These are phyloP conservation scores for Atta texana DNA, from an alignment of 1,140 invertebrate species.

Conservation along the genomic window DNA sequence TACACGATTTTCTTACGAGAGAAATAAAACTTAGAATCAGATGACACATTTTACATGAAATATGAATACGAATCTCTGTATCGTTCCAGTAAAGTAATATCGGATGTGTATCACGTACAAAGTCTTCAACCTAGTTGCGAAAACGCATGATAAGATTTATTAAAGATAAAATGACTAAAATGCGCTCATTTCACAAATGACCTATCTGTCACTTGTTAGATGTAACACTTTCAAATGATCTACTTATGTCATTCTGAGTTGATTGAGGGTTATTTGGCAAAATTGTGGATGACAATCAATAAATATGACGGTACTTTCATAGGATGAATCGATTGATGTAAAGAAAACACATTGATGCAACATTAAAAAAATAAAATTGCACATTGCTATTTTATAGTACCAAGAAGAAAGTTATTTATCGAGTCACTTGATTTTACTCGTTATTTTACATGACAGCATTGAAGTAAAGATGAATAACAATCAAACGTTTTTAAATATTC, in stretches of 20 bases:
- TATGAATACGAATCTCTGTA: slow-evolving; percentile 36
- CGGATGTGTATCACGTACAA: slow-evolving; percentile 29
- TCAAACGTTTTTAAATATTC: background rate
- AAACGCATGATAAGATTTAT: slow-evolving; percentile 36
- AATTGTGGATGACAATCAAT: slow-evolving; percentile 20
- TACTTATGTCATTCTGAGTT: slow-evolving; percentile 34
- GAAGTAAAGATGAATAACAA: background rate
- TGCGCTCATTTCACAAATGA: slow-evolving; percentile 44
- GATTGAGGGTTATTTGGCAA: slow-evolving; percentile 47
- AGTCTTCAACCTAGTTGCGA: slow-evolving; percentile 53
- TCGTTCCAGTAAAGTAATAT: slow-evolving; percentile 35
- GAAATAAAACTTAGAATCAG: slow-evolving; percentile 16
- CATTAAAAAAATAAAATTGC: background rate
- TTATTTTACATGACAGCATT: background rate
- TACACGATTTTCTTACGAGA: slow-evolving; percentile 4
- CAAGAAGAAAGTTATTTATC: background rate
- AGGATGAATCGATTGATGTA: background rate
- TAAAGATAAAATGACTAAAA: slow-evolving; percentile 57
- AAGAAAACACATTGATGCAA: background rate
- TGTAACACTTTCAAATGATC: slow-evolving; percentile 37
- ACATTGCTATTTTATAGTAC: background rate
- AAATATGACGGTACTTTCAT: slow-evolving; percentile 14
- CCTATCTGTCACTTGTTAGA: slow-evolving; percentile 40
- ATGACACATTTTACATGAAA: slow-evolving; percentile 14
- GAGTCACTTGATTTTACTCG: background rate